Evolutionary conservation across 2,888 invertebrate species (phyloP).

Genomic region (Andrena flavipes): DNA sequence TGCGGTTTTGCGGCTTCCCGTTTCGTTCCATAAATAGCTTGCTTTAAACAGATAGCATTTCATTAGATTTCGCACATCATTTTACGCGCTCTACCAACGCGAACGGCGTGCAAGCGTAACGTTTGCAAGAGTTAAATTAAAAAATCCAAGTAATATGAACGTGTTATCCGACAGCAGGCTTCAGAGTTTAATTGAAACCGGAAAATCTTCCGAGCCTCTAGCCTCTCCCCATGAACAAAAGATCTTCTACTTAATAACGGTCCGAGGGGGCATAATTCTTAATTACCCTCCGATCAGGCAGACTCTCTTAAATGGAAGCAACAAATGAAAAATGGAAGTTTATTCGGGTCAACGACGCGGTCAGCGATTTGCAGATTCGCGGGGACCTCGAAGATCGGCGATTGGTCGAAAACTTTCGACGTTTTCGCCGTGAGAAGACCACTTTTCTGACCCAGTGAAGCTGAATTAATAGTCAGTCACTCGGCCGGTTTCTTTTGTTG

Average conservation of each 20-base stretch:
- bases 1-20: background rate
- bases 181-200: background rate
- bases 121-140: background rate
- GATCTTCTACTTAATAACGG: background rate
- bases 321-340: conserved; percentile 42
- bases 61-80: background rate
- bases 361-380: conserved; percentile 7
- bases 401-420: conserved; percentile 58
- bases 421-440: conserved; percentile 39
- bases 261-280: conserved; percentile 21
- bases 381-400: conserved; percentile 10
- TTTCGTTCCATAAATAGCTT: background rate
- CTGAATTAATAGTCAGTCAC: conserved; percentile 64
- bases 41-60: background rate
- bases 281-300: conserved; percentile 19
- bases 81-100: background rate
- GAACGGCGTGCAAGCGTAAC: background rate
- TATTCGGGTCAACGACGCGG: conserved; percentile 26
- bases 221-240: background rate
- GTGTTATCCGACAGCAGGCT: background rate
- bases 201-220: background rate
- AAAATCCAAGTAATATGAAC: background rate
- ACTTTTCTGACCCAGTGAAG: conserved; percentile 64
- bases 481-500: conserved; percentile 46
- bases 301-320: background rate